Conservation (phyloP, 1,140 invertebrate species). For the Acromyrmex heyeri region DNA sequence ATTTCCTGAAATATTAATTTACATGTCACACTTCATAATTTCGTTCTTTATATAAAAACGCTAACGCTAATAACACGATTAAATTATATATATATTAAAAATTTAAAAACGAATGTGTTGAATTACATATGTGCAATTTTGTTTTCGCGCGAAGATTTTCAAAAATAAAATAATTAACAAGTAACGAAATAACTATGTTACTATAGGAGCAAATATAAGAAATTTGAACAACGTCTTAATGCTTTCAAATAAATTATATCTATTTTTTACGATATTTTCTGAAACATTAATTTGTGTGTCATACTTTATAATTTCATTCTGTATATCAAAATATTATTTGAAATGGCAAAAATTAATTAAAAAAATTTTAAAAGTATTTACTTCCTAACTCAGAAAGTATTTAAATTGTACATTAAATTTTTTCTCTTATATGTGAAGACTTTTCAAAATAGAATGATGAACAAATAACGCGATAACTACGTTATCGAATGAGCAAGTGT, state of each 20-base stretch:
- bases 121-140: not conserved
- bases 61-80: not conserved
- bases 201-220: not conserved
- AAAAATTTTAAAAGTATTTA: not conserved
- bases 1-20: constrained; percentile 14
- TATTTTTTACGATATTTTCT: not conserved
- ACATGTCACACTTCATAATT: not conserved
- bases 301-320: not conserved
- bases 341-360: not conserved
- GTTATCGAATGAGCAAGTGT: not conserved
- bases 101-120: not conserved
- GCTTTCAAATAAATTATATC: not conserved
- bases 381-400: not conserved
- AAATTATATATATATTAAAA: not conserved
- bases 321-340: not conserved
- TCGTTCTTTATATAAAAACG: not conserved
- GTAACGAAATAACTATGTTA: not conserved
- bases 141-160: not conserved
- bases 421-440: not conserved
- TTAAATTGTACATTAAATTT: not conserved
- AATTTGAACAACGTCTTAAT: constrained; percentile 33
- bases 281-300: not conserved
- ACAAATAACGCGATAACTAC: not conserved
- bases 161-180: not conserved
- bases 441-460: not conserved